These are phyloP conservation scores for Laticauda laticaudata DNA, from an alignment of 2,113 vertebrate genomes.

Conservation along the genomic window DNA sequence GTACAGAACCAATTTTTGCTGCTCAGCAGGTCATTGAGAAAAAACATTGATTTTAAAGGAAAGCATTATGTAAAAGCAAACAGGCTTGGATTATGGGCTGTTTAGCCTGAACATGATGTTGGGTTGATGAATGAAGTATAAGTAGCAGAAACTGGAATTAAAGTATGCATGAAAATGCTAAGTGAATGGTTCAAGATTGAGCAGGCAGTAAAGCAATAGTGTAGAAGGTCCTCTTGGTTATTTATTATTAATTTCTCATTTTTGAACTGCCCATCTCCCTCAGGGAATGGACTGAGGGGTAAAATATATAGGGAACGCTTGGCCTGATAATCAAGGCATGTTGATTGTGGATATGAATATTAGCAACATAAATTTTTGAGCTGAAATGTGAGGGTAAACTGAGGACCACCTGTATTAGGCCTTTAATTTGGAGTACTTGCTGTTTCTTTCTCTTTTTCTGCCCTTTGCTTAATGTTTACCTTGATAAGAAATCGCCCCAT, in stretches of 20 bases:
- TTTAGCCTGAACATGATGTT: not conserved
- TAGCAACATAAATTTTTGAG: not conserved
- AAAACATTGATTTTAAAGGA: not conserved
- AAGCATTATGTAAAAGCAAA: not conserved
- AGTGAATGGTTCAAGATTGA: not conserved
- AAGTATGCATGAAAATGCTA: not conserved
- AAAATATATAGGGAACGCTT: not conserved
- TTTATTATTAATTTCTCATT: not conserved
- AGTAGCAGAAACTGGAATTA: not conserved
- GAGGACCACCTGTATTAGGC: not conserved
- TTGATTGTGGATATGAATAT: not conserved
- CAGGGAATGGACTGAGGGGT: not conserved
- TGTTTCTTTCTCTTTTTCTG: not conserved
- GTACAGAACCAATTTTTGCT: not conserved
- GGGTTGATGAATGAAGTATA: not conserved
- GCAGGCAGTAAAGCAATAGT: not conserved
- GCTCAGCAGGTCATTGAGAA: not conserved
- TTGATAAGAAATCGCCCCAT: not conserved
- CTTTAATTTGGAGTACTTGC: not conserved
- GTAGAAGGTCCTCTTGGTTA: not conserved
- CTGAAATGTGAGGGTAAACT: not conserved
- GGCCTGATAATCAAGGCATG: not conserved
- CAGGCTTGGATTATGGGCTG: not conserved
- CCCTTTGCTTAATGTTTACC: not conserved
- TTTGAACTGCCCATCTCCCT: not conserved